Conservation (phyloP, 2,888 invertebrate species). For the Zaprionus bogoriensis region DNA sequence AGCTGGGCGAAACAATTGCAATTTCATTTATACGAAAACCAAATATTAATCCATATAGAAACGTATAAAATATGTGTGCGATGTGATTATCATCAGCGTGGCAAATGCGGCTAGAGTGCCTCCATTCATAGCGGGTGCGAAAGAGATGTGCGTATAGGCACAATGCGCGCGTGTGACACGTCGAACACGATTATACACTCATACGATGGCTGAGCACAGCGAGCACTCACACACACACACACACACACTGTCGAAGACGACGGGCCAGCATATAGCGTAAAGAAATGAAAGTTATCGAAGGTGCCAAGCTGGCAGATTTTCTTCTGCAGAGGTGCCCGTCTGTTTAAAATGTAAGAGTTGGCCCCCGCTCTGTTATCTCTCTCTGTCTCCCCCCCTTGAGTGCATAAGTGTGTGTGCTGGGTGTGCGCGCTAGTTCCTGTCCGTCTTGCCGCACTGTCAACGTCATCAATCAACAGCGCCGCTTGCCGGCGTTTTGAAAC, state of each 20-base stretch:
- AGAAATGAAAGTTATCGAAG: slow-evolving; percentile 81
- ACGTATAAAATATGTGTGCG: slow-evolving; percentile 22
- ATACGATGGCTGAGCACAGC: slow-evolving; percentile 18
- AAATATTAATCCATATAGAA: slow-evolving; percentile 6
- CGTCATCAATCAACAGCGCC: slow-evolving; percentile 34
- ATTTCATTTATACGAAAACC: not conserved
- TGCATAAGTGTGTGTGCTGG: slow-evolving; percentile 17
- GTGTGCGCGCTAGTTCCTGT: not conserved
- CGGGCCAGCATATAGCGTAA: slow-evolving; percentile 38
- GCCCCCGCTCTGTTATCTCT: slow-evolving; percentile 8
- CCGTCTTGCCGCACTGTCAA: slow-evolving; percentile 14
- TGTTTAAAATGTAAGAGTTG: slow-evolving; percentile 15
- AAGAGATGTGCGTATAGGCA: slow-evolving; percentile 58
- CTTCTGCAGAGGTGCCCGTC: slow-evolving; percentile 30
- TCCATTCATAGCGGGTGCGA: slow-evolving; percentile 51
- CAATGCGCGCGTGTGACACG: slow-evolving; percentile 65
- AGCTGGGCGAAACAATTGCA: not conserved
- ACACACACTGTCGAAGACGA: not conserved
- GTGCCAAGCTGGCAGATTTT: slow-evolving; percentile 83
- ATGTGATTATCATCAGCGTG: slow-evolving; percentile 64
- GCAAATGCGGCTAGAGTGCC: slow-evolving; percentile 60
- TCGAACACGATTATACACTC: slow-evolving; percentile 60
- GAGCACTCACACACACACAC: not conserved
- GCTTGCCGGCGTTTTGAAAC: slow-evolving; percentile 52
- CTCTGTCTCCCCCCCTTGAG: too few relatives aligned